These are phyloP conservation scores for Lymantria dispar DNA, from an alignment of 2,888 invertebrate species.

Conservation along the genomic window DNA sequence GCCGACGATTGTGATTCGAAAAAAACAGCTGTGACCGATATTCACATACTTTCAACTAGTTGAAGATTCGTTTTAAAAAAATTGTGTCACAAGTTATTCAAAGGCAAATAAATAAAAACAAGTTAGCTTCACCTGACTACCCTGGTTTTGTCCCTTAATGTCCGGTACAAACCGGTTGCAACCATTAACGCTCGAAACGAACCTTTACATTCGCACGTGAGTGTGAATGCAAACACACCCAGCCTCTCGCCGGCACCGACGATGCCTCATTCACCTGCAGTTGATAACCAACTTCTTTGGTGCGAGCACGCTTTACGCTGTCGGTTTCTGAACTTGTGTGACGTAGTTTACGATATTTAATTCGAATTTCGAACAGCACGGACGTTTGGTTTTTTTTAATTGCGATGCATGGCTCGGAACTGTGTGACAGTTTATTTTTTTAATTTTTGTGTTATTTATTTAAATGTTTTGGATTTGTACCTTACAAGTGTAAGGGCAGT, in stretches of 20 bases:
- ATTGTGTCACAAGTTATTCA: too few relatives aligned
- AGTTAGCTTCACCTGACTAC: constrained; percentile 37
- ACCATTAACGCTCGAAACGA: constrained; percentile 2
- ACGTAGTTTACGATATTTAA: constrained; percentile 22
- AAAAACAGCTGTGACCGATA: too few relatives aligned
- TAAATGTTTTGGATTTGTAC: constrained; percentile 15
- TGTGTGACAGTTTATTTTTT: constrained; percentile 26
- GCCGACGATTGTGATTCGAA: too few relatives aligned
- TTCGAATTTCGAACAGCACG: constrained; percentile 20
- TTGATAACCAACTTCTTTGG: constrained; percentile 64
- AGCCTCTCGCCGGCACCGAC: constrained; percentile 53
- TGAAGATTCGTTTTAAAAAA: too few relatives aligned
- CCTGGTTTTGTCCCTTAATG: constrained; percentile 24
- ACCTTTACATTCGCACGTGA: constrained; percentile 42
- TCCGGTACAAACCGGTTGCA: constrained; percentile 29
- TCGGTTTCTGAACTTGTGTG: constrained; percentile 30
- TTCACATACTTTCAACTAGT: too few relatives aligned
- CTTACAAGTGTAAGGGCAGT: constrained; percentile 38
- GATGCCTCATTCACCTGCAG: constrained; percentile 43
- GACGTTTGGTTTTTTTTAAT: constrained; percentile 16
- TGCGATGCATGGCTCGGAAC: constrained; percentile 18
- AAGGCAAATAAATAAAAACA: constrained; percentile 15
- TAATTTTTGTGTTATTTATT: constrained; percentile 25
- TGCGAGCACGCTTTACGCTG: constrained; percentile 50
- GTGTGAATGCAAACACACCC: constrained; percentile 44